Conservation (phyloP, 2,113 vertebrate genomes). For the Cercocebus atys region DNA sequence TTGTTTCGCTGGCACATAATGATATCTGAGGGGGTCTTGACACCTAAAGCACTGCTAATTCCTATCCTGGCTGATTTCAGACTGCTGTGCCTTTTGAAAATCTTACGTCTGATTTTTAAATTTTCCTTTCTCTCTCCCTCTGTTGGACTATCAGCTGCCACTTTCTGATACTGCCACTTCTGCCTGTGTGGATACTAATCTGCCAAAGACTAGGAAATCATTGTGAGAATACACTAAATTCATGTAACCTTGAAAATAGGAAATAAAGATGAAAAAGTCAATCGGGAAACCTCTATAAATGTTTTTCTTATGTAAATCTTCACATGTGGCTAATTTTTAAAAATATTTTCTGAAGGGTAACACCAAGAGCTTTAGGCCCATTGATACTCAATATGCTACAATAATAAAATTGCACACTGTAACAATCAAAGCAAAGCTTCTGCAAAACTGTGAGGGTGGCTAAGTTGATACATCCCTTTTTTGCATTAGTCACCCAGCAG, state of each 20-base stretch:
- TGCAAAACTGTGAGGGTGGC: background rate
- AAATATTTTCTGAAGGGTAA: background rate
- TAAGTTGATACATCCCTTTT: background rate
- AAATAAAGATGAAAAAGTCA: constrained; percentile 1
- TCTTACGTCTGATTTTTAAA: background rate
- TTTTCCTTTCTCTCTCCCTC: background rate
- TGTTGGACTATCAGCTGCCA: background rate
- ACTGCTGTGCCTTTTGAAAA: background rate
- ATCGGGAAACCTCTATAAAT: background rate
- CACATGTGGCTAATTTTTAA: background rate
- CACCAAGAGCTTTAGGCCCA: background rate
- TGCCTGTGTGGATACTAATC: background rate
- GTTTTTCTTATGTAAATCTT: background rate
- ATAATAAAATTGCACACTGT: background rate
- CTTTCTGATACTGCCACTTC: background rate
- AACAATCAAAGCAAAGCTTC: background rate
- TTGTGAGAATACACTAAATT: background rate
- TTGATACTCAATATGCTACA: background rate
- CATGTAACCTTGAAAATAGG: background rate
- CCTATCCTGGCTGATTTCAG: background rate
- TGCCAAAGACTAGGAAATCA: background rate
- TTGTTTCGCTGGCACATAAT: background rate
- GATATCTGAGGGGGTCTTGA: background rate
- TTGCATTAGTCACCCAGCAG: background rate
- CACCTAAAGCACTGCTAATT: background rate